These are phyloP conservation scores for Ephydatia muelleri DNA, from an alignment of 37 sponge, comb jelly and placozoan genomes.

Conservation along the genomic window DNA sequence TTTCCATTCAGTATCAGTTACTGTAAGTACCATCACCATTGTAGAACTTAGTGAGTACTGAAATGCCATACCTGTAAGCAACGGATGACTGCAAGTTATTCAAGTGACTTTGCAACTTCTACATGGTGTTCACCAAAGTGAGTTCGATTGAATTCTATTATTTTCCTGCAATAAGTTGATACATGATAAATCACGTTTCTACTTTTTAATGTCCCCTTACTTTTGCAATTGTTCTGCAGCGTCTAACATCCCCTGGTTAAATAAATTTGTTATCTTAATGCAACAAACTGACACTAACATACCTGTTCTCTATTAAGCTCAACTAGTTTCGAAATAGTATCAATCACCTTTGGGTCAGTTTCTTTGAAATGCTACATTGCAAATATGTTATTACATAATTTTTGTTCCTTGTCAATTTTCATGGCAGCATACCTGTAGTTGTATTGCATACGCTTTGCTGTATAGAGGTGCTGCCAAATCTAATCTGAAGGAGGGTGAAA, in stretches of 20 bases:
- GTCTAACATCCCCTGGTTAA: conserved; percentile 17
- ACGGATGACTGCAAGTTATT: conserved; percentile 71
- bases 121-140: conserved; percentile 48
- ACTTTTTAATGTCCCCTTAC: too few species aligned
- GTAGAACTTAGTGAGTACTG: too few species aligned
- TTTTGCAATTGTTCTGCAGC: conserved; percentile 42
- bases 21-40: too few species aligned
- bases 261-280: neutral
- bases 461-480: conserved; percentile 43
- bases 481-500: conserved; percentile 10
- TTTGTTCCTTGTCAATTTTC: neutral
- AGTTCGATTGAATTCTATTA: conserved; percentile 38
- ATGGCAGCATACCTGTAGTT: conserved; percentile 26
- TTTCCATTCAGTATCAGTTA: too few species aligned
- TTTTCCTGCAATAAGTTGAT: conserved; percentile 15
- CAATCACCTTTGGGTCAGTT: conserved; percentile 11
- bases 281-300: neutral
- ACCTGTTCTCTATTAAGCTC: conserved; percentile 40
- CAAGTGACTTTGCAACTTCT: conserved; percentile 66
- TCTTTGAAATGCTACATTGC: conserved; percentile 15
- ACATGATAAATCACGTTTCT: too few species aligned
- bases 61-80: conserved; percentile 74
- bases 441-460: conserved; percentile 41
- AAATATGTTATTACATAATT: neutral
- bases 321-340: conserved; percentile 16